These are phyloP conservation scores for Meteorus sp. DNA, from an alignment of 1,140 invertebrate genomes.

Conservation along the genomic window DNA sequence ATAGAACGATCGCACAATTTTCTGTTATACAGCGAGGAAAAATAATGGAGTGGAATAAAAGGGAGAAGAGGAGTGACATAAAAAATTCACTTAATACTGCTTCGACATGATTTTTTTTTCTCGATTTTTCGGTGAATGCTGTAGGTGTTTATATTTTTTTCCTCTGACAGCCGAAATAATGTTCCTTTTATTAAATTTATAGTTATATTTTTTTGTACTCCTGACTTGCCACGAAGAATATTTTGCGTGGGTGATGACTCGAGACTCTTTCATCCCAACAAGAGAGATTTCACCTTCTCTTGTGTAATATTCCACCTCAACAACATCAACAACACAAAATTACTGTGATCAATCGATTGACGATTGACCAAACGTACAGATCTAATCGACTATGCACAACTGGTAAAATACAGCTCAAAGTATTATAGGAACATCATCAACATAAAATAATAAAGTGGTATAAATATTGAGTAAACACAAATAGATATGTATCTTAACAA, in stretches of 20 bases:
- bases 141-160: slow-evolving; percentile 7
- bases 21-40: too few relatives aligned
- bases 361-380: not conserved
- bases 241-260: not conserved
- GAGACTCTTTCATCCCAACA: not conserved
- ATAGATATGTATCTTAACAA: not conserved
- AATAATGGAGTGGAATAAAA: too few relatives aligned
- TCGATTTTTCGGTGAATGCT: not conserved
- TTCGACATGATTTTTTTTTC: not conserved
- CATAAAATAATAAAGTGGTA: too few relatives aligned
- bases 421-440: not conserved
- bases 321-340: not conserved
- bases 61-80: not conserved
- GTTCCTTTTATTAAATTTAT: not conserved
- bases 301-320: not conserved
- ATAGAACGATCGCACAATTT: too few relatives aligned
- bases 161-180: not conserved
- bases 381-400: not conserved
- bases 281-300: slow-evolving; percentile 2
- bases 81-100: not conserved
- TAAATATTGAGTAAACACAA: not conserved
- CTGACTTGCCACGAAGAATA: not conserved
- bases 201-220: not conserved
- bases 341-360: slow-evolving; percentile 2
- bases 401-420: not conserved